phyloP scores from a whole-genome alignment of 1,140 invertebrate genomes.

The Dufourea novaeangliae region DNA sequence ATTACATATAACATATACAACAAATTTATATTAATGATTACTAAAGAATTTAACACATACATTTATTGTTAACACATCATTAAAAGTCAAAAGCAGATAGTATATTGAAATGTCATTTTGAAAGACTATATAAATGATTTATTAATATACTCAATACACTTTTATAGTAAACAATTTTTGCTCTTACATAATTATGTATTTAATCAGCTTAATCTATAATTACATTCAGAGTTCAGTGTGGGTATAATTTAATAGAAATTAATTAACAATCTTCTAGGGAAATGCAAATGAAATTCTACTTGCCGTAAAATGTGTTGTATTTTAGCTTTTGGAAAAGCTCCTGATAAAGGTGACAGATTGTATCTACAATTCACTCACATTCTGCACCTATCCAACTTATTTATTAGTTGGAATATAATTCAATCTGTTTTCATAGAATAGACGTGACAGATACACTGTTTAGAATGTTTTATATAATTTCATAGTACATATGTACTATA shows the following conservation, averaged over 20 bases:
- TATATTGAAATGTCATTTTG: neutral
- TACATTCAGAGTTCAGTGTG: neutral
- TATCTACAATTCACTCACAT: constrained; percentile 16
- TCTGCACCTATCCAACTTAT: constrained; percentile 9
- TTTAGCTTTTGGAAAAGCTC: constrained; percentile 14
- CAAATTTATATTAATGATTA: constrained; percentile 2
- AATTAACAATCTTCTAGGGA: neutral
- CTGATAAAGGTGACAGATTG: neutral
- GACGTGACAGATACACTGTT: neutral
- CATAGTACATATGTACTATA: neutral
- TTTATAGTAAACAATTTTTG: neutral
- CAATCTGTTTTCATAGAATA: neutral
- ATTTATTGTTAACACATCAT: neutral
- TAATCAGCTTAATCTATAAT: neutral
- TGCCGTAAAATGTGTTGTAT: constrained; percentile 14
- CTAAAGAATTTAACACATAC: neutral
- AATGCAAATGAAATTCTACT: neutral
- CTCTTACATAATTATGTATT: neutral
- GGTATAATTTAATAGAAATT: constrained; percentile 5
- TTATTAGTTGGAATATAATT: constrained; percentile 8
- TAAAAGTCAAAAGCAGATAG: neutral
- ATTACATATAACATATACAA: constrained; percentile 16
- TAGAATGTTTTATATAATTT: neutral
- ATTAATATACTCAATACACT: too few species aligned
- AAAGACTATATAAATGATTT: neutral